Conservation (phyloP, 2,113 vertebrate genomes). For the Rhabdornis inornatus region DNA sequence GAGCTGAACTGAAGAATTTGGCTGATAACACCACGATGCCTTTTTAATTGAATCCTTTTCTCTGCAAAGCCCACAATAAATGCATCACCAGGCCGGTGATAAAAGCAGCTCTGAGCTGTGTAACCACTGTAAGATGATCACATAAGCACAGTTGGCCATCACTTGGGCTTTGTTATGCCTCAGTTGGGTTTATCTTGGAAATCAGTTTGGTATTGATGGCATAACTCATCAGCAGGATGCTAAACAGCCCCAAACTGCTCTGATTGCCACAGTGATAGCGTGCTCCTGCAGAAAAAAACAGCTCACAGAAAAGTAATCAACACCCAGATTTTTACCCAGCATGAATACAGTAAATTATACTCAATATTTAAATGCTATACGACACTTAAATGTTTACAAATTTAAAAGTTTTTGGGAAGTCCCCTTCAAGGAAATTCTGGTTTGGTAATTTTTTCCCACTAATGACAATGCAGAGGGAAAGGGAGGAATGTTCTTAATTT, state of each 20-base stretch:
- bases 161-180: constrained; percentile 12
- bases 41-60: background rate
- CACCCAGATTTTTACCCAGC: background rate
- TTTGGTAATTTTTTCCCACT: background rate
- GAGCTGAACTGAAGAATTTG: background rate
- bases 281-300: background rate
- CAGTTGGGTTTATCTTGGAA: constrained; percentile 27
- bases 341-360: background rate
- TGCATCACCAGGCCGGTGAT: background rate
- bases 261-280: background rate
- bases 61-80: background rate
- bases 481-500: background rate
- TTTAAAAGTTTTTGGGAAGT: background rate
- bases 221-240: constrained; percentile 35
- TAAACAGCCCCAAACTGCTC: background rate
- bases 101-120: background rate
- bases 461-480: background rate
- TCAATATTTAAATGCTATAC: fast-evolving
- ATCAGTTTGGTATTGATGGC: constrained; percentile 23
- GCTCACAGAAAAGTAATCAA: background rate
- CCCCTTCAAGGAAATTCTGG: background rate
- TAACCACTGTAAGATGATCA: background rate
- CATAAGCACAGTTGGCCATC: constrained; percentile 11
- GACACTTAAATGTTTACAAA: background rate
- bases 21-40: background rate